A percentile compares a stretch with the other conserved stretches of the same genome.
Evolutionary conservation across 2,113 vertebrate genomes (phyloP).

Genomic region (Opisthocomus hoazin): DNA sequence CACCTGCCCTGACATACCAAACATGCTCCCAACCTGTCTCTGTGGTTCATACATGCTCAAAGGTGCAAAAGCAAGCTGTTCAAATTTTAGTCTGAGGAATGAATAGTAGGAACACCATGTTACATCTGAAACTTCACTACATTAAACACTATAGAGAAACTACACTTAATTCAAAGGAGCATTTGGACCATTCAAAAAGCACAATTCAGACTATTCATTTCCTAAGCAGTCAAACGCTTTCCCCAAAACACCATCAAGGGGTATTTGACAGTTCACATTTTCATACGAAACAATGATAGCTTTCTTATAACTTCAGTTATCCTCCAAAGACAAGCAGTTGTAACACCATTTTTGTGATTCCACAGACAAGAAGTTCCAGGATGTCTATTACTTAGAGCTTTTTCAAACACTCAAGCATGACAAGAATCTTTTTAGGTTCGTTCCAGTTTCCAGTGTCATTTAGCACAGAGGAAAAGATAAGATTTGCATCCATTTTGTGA

Average conservation of each 20-base stretch:
- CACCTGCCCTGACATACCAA: neutral
- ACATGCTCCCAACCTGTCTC: neutral
- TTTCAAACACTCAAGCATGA: neutral
- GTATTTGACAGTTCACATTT: neutral
- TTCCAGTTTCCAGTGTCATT: neutral
- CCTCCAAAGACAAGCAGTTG: neutral
- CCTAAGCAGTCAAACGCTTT: neutral
- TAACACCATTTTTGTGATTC: neutral
- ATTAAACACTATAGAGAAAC: neutral
- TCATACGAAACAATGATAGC: neutral
- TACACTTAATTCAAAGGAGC: neutral
- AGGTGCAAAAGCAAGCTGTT: neutral
- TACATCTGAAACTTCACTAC: neutral
- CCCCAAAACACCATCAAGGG: neutral
- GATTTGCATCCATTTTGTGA: slow-evolving; percentile 1
- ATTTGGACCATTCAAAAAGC: neutral
- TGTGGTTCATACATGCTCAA: neutral
- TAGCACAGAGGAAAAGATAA: neutral
- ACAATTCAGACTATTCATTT: neutral
- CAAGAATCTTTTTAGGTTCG: neutral
- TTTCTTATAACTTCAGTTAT: neutral
- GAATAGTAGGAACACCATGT: neutral
- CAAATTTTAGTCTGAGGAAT: neutral
- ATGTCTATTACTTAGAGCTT: neutral
- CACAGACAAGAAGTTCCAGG: neutral